Conservation (phyloP, 2,888 invertebrate genomes). For the Nycteola revayana region DNA sequence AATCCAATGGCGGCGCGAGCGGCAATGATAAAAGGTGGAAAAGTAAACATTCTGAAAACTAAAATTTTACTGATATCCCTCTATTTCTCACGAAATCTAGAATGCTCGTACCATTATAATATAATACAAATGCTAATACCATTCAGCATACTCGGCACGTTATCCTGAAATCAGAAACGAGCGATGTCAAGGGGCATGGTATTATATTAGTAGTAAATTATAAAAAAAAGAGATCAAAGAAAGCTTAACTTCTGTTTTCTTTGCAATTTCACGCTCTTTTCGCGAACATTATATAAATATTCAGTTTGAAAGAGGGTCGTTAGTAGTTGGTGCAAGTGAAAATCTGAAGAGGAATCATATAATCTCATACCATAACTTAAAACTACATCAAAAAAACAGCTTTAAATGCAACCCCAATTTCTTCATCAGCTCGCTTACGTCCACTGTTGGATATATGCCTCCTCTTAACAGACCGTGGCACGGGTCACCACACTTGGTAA, state of each 20-base stretch:
- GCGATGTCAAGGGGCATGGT: conserved; percentile 2
- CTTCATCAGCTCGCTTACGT: too few relatives aligned
- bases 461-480: too few relatives aligned
- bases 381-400: too few relatives aligned
- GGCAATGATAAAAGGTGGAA: too few relatives aligned
- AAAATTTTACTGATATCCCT: too few relatives aligned
- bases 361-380: too few relatives aligned
- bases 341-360: conserved; percentile 2
- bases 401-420: too few relatives aligned
- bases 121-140: conserved; percentile 8
- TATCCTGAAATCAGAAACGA: conserved; percentile 2
- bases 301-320: conserved; percentile 32
- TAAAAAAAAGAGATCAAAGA: conserved; percentile 37
- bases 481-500: too few relatives aligned
- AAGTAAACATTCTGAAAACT: too few relatives aligned
- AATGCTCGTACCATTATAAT: conserved; percentile 1
- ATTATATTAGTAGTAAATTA: conserved; percentile 32
- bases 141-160: conserved; percentile 8
- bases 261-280: conserved; percentile 40
- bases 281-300: conserved; percentile 37
- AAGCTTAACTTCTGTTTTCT: conserved; percentile 36
- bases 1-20: too few relatives aligned
- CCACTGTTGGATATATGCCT: too few relatives aligned
- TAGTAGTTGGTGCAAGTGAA: conserved; percentile 13
- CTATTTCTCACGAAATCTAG: too few relatives aligned